Conservation (phyloP, 2,888 invertebrate species). For the Lycia hirtaria region DNA sequence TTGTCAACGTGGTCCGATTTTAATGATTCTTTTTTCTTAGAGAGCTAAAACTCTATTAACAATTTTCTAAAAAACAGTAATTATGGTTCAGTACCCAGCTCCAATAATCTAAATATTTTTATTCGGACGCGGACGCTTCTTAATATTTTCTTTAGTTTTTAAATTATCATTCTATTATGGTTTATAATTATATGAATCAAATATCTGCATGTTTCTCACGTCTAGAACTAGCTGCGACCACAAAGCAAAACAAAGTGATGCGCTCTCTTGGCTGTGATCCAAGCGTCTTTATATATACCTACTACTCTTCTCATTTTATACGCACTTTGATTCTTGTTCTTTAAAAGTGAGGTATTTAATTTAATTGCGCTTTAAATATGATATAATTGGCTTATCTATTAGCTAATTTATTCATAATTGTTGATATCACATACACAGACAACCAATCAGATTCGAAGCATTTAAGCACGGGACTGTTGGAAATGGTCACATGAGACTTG, state of each 20-base stretch:
- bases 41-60: no score
- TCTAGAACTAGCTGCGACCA: not conserved
- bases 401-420: not conserved
- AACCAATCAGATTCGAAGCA: not conserved
- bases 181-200: not conserved
- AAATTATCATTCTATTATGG: not conserved
- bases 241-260: slow-evolving; percentile 37
- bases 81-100: no score
- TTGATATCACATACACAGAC: not conserved
- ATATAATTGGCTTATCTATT: slow-evolving; percentile 1
- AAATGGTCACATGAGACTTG: no score
- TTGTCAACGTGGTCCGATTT: no score
- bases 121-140: no score
- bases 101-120: no score
- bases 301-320: not conserved
- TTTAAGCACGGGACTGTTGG: no score
- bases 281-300: slow-evolving; percentile 13
- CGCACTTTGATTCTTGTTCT: not conserved
- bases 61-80: no score
- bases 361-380: not conserved
- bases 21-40: no score
- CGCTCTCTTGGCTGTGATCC: slow-evolving; percentile 37
- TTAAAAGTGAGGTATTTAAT: not conserved
- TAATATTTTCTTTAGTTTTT: no score
- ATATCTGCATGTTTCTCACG: not conserved